Evolutionary conservation across 2,113 vertebrate genomes (phyloP).

Genomic region (Tricholaema leucomelas): DNA sequence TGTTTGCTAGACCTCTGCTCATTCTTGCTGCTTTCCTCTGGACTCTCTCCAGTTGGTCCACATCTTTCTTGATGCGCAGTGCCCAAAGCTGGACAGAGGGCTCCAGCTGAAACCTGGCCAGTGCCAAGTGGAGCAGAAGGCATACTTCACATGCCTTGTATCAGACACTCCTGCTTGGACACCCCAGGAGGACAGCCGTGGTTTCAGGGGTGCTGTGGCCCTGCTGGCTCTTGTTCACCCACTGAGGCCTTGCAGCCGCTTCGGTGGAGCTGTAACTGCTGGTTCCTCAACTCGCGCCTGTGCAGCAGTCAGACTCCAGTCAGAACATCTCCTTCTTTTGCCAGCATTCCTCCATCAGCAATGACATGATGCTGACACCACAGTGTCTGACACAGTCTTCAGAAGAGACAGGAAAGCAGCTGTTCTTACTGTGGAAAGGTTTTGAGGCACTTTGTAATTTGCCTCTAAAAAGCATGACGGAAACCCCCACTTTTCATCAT

Average conservation of each 20-base stretch:
- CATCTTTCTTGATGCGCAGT: not conserved
- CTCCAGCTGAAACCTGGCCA: constrained; percentile 3
- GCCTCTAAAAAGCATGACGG: not conserved
- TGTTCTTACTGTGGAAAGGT: not conserved
- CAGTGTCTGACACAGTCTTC: not conserved
- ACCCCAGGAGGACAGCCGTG: not conserved
- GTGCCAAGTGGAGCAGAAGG: not conserved
- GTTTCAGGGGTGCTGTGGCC: not conserved
- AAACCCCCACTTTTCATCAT: not conserved
- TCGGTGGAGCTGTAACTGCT: not conserved
- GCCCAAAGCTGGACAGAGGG: constrained; percentile 12
- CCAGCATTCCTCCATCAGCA: not conserved
- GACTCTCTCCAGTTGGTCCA: constrained; percentile 37
- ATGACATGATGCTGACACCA: not conserved
- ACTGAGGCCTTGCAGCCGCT: not conserved
- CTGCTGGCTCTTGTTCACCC: not conserved
- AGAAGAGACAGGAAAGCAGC: not conserved
- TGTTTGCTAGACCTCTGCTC: constrained; percentile 67
- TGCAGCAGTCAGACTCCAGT: too few relatives aligned
- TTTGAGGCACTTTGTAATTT: not conserved
- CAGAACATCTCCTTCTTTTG: not conserved
- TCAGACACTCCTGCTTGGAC: not conserved
- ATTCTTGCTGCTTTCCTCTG: constrained; percentile 56
- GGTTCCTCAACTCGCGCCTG: rapidly evolving
- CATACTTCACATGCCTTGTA: not conserved